Conservation (phyloP, 2,113 vertebrate genomes). For the Alethe diademata region DNA sequence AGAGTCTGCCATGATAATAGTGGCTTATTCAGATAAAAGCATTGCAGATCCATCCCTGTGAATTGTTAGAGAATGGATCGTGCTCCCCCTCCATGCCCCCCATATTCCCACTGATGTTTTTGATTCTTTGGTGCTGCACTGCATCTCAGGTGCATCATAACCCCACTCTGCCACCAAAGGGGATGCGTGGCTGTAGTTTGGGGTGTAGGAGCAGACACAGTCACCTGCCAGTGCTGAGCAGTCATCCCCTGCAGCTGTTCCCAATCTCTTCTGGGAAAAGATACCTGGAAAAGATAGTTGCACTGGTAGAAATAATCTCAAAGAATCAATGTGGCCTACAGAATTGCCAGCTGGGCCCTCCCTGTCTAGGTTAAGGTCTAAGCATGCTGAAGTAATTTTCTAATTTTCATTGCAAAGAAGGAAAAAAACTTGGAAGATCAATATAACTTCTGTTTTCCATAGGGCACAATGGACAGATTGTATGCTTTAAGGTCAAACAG, state of each 20-base stretch:
- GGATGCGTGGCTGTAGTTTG: background rate
- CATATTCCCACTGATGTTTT: background rate
- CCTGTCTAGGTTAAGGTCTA: background rate
- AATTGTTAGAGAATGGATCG: rapidly evolving
- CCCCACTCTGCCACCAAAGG: background rate
- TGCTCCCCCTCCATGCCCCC: background rate
- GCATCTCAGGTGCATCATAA: background rate
- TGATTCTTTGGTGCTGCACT: background rate
- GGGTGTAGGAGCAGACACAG: background rate
- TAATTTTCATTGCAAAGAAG: conserved; percentile 11
- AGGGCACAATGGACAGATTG: conserved; percentile 5
- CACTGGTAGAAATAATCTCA: background rate
- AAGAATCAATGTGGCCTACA: background rate
- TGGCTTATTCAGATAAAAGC: background rate
- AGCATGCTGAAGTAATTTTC: conserved; percentile 34
- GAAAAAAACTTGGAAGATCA: conserved; percentile 16
- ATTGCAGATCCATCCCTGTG: background rate
- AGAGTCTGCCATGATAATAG: background rate
- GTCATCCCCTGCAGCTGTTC: background rate
- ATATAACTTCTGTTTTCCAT: conserved; percentile 18
- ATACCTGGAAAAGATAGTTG: background rate
- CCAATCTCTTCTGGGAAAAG: background rate
- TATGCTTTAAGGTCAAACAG: conserved; percentile 40
- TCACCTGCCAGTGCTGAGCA: background rate
- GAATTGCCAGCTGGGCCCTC: background rate